A percentile compares a stretch with the other conserved stretches of the same genome.
Evolutionary conservation across 1,140 invertebrate species (phyloP).

Genomic region (Papilio aristodemus): DNA sequence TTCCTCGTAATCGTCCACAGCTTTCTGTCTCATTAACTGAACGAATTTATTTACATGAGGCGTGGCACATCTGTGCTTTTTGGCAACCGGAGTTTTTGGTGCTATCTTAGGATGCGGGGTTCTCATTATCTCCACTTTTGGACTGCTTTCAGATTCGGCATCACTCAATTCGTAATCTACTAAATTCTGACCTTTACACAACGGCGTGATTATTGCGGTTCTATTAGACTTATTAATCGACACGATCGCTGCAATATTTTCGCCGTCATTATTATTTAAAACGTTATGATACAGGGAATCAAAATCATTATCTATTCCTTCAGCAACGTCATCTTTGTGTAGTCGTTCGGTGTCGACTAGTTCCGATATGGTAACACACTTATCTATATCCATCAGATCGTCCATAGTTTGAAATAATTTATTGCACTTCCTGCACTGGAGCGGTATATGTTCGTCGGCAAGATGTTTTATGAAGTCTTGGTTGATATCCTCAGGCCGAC

Average conservation of each 20-base stretch:
- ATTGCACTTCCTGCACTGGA: conserved; percentile 70
- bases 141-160: conserved; percentile 50
- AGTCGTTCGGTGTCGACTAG: conserved; percentile 50
- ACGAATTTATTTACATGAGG: conserved; percentile 61
- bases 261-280: conserved; percentile 46
- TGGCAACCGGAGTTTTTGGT: conserved; percentile 54
- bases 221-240: conserved; percentile 60
- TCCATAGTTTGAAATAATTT: conserved; percentile 68
- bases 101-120: conserved; percentile 53
- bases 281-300: conserved; percentile 64
- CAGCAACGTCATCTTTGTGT: conserved; percentile 40
- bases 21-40: conserved; percentile 53
- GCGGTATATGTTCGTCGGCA: conserved; percentile 60
- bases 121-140: conserved; percentile 37
- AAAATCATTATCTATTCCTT: conserved; percentile 61
- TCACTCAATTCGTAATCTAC: conserved; percentile 73
- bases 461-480: conserved; percentile 67
- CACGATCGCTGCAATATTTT: conserved; percentile 62
- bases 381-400: conserved; percentile 62
- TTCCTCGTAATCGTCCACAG: conserved; percentile 57
- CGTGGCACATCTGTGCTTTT: conserved; percentile 54
- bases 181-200: conserved; percentile 58
- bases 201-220: conserved; percentile 70
- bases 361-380: conserved; percentile 67
- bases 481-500: conserved; percentile 53